Percentiles rank a stretch among this genome's conserved stretches.
Conservation (phyloP, 2,888 invertebrate genomes). For the Sycophila texana region DNA sequence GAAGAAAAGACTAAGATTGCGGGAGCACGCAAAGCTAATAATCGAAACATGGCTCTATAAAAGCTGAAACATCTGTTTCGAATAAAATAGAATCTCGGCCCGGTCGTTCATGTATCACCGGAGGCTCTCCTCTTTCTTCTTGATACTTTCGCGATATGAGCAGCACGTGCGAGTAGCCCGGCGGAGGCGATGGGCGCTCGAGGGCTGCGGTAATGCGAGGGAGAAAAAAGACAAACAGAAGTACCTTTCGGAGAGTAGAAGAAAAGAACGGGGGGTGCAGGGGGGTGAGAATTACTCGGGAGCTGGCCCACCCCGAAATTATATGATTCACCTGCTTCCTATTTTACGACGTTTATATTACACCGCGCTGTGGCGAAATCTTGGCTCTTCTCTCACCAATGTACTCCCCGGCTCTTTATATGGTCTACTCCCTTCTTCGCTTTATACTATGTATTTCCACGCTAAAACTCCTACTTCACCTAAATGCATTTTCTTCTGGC, state of each 20-base stretch:
- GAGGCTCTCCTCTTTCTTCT: constrained; percentile 39
- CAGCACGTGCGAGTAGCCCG: constrained; percentile 66
- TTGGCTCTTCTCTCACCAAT: constrained; percentile 62
- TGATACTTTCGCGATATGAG: constrained; percentile 66
- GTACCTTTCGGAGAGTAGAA: constrained; percentile 25
- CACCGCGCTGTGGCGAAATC: constrained; percentile 68
- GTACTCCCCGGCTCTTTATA: constrained; percentile 28
- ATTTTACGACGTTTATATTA: constrained; percentile 76
- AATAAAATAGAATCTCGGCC: constrained; percentile 54
- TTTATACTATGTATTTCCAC: constrained; percentile 48
- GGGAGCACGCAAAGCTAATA: constrained; percentile 48
- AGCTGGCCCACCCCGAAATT: constrained; percentile 70
- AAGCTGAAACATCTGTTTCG: constrained; percentile 56
- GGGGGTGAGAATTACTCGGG: constrained; percentile 68
- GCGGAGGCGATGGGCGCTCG: constrained; percentile 18
- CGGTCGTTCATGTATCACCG: constrained; percentile 39
- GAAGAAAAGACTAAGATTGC: constrained; percentile 16
- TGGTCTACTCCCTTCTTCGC: constrained; percentile 42
- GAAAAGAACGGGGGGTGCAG: constrained; percentile 14
- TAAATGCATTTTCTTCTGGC: constrained; percentile 49
- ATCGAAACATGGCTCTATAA: constrained; percentile 53
- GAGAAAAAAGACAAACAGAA: constrained; percentile 22
- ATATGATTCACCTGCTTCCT: constrained; percentile 76
- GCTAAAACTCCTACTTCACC: constrained; percentile 53
- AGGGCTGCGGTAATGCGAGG: constrained; percentile 57